Evolutionary conservation across 2,113 vertebrate species (phyloP), one percentile per base, ranked within the genome.

Genomic region (Pollachius pollachius): DNA sequence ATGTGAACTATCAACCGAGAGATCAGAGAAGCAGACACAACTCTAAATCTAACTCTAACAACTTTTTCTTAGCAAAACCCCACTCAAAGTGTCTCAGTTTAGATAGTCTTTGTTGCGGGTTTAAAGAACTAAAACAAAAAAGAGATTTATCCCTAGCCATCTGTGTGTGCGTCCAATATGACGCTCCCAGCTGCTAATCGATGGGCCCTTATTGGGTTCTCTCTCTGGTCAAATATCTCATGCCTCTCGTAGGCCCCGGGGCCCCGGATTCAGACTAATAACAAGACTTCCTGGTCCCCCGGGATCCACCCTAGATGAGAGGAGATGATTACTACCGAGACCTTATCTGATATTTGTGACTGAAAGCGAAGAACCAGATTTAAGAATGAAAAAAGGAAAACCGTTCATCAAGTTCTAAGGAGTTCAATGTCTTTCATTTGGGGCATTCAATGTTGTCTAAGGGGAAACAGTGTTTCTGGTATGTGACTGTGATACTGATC

Each of bases 171-270:
- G 78, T 90, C 85, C 87, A 89, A 91, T 91, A 91, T 89, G 86
- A 76, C 83, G 80, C 69, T 86, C 84, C 79, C 84, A 67, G 77
- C 70, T 85, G 78, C 81, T 92, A 92, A 93, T 93, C 92, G 85
- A 93, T 93, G 78, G 88, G 75, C 75, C 83, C 81, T 90, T 92
- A 92, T 92, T 93, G 90, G 84, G 88, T 92, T 88, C 90, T 85
- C 90, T 85, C 80, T 91, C 90, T 87, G 85, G 88, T 89, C 88
- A 87, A 88, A 92, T 89, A 89, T 89, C 82, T 90, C 85, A 85
- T 85, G 74, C 70, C 73, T 82, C 66, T 69, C 65, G 75, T 71
- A 73, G 84, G 80, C 89, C 81, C 78, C 79, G 84, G 92, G 91
- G 88, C 80, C 78, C 75, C 76, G 77, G 83, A 84, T 86, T 81